A percentile compares a stretch with the other conserved stretches of the same genome.
Conservation (phyloP, 2,797 vertebrate genomes). For the Falco cherrug region DNA sequence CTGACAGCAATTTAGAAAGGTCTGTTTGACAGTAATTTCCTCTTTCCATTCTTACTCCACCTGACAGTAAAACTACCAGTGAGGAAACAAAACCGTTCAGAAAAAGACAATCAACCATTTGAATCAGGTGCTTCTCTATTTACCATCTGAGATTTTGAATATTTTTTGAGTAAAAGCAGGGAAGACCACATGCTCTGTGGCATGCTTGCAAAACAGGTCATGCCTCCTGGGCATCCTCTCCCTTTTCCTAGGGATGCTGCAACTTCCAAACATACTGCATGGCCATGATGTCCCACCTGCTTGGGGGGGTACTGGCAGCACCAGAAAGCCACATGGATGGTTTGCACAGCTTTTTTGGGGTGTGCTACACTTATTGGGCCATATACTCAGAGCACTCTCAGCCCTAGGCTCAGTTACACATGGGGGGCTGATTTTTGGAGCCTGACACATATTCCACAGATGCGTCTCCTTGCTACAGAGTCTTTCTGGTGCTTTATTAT, state of each 20-base stretch:
- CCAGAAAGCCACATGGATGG: background rate
- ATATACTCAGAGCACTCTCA: background rate
- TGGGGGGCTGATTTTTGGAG: background rate
- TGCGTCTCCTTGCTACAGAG: background rate
- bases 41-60: constrained; percentile 29
- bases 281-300: background rate
- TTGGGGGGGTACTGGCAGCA: background rate
- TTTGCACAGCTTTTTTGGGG: background rate
- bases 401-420: background rate
- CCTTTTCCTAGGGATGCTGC: background rate
- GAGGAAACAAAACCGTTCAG: background rate
- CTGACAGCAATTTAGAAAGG: constrained; percentile 41
- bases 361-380: background rate
- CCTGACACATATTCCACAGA: background rate
- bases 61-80: background rate
- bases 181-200: background rate
- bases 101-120: background rate
- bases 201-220: fast-evolving
- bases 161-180: background rate
- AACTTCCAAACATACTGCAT: background rate
- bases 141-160: background rate
- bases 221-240: background rate
- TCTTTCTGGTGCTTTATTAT: background rate
- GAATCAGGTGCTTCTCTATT: background rate
- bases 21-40: constrained; percentile 65